These are phyloP conservation scores for Neuroscelio doddi DNA, from an alignment of 2,888 invertebrate species.

Conservation along the genomic window DNA sequence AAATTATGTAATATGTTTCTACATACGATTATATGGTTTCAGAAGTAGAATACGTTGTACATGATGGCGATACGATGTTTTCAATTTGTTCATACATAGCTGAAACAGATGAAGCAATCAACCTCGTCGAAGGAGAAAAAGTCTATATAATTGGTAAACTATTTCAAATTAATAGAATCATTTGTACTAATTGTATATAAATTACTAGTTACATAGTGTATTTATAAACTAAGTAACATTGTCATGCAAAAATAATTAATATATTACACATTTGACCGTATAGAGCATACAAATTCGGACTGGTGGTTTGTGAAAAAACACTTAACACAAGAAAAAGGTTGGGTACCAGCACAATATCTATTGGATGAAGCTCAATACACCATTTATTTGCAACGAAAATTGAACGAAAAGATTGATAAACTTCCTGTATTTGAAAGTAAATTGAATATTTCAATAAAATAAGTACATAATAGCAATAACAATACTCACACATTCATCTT, in stretches of 20 bases:
- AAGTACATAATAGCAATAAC: not conserved
- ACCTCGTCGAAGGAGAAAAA: constrained; percentile 91
- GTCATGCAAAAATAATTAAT: too few relatives aligned
- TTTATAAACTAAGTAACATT: too few relatives aligned
- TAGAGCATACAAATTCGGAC: constrained; percentile 87
- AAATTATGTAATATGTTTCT: too few relatives aligned
- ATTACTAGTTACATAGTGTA: too few relatives aligned
- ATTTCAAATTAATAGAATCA: constrained; percentile 5
- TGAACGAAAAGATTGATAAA: constrained; percentile 93
- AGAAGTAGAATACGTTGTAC: constrained; percentile 73
- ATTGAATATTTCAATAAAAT: constrained; percentile 61
- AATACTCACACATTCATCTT: constrained; percentile 2
- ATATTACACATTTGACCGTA: constrained; percentile 12
- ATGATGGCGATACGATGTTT: constrained; percentile 85
- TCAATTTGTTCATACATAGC: constrained; percentile 90
- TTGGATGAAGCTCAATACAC: constrained; percentile 88
- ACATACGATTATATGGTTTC: too few relatives aligned
- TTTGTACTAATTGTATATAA: too few relatives aligned
- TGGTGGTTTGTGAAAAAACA: constrained; percentile 96
- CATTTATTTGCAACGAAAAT: constrained; percentile 87
- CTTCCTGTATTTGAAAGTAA: constrained; percentile 94
- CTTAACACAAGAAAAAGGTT: constrained; percentile 91
- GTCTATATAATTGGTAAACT: constrained; percentile 84
- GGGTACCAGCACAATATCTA: constrained; percentile 93
- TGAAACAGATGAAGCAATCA: constrained; percentile 90